Evolutionary conservation across 2,113 vertebrate species (phyloP).

Genomic region (Phyllopteryx taeniolatus): DNA sequence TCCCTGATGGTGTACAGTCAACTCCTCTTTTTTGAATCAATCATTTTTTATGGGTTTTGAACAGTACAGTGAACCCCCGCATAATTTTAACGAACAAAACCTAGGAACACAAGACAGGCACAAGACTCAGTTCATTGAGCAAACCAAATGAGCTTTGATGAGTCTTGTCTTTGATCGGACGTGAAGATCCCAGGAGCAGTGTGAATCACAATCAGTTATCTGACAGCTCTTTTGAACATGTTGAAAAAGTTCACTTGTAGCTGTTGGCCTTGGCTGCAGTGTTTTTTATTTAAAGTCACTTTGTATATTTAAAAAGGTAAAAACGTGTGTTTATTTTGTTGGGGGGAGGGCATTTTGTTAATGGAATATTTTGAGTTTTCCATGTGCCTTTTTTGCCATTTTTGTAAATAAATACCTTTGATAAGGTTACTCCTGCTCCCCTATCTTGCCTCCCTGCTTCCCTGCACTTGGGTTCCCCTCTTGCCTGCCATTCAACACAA

Average conservation of each 20-base stretch:
- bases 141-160: background rate
- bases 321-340: background rate
- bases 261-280: background rate
- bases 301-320: background rate
- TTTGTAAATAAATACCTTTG: too few species aligned
- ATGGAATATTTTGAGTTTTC: too few species aligned
- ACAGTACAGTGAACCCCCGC: background rate
- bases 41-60: background rate
- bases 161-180: background rate
- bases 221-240: background rate
- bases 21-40: background rate
- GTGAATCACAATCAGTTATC: background rate
- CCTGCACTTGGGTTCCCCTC: too few species aligned
- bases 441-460: too few species aligned
- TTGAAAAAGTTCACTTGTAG: background rate
- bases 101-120: background rate
- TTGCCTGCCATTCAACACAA: too few species aligned
- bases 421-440: too few species aligned
- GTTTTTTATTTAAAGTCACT: background rate
- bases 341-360: too few species aligned
- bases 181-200: background rate
- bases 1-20: too few species aligned
- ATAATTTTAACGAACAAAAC: background rate
- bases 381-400: too few species aligned
- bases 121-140: background rate